These are phyloP conservation scores for Caretta caretta DNA, from an alignment of 2,113 vertebrate species.

Conservation along the genomic window DNA sequence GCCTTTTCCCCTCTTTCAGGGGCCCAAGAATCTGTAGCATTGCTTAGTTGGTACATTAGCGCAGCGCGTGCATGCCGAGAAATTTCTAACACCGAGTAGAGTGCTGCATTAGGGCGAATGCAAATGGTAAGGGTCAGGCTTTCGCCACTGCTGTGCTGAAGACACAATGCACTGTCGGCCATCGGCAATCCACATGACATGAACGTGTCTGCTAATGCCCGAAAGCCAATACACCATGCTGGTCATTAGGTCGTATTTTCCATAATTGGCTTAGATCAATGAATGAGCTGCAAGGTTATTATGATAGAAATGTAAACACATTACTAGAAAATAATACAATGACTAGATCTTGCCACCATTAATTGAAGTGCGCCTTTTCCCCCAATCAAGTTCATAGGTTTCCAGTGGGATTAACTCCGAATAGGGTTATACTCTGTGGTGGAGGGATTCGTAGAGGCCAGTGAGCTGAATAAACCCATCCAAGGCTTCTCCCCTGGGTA, in stretches of 20 bases:
- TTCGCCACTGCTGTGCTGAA: neutral
- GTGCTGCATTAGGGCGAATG: accelerated
- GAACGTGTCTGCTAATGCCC: neutral
- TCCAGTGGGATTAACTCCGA: neutral
- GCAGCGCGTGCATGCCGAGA: neutral
- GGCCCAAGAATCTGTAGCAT: neutral
- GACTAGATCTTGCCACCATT: neutral
- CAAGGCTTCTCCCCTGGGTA: neutral
- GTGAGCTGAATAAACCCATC: conserved; percentile 12
- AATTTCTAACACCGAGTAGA: neutral
- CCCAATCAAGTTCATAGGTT: neutral
- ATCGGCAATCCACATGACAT: neutral
- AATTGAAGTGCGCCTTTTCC: conserved; percentile 3
- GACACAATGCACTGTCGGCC: neutral
- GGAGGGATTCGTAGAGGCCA: neutral
- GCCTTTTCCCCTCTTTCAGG: neutral
- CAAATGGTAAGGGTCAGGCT: neutral
- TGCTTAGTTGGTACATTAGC: neutral
- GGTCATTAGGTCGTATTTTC: neutral
- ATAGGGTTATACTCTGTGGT: neutral
- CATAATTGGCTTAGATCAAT: neutral
- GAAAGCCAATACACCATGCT: neutral
- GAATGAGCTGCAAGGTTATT: neutral
- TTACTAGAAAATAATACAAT: neutral
- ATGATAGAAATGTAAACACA: neutral